Conservation (phyloP, 1,140 invertebrate species). For the Drosophila nebulosa region DNA sequence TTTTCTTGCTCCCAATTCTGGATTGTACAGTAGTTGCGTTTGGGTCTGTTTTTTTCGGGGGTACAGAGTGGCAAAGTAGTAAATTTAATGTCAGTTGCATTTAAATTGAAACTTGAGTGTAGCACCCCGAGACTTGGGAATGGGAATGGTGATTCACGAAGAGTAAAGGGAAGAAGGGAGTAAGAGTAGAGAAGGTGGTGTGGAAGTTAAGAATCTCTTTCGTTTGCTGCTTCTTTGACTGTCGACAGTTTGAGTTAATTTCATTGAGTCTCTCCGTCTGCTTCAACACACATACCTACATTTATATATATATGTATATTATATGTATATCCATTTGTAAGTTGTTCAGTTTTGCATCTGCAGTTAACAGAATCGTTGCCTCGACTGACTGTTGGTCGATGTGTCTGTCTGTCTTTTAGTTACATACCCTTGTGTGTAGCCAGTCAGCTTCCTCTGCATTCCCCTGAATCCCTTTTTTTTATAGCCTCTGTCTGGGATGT, state of each 20-base stretch:
- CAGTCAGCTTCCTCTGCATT: background rate
- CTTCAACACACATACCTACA: constrained; percentile 30
- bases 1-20: background rate
- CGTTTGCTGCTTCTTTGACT: constrained; percentile 15
- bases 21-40: constrained; percentile 39
- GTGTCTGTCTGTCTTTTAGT: background rate
- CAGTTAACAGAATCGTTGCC: constrained; percentile 23
- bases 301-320: background rate
- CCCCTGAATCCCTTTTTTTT: constrained; percentile 51
- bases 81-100: constrained; percentile 79
- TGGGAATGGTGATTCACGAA: background rate
- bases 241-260: constrained; percentile 76
- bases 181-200: background rate
- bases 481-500: constrained; percentile 36
- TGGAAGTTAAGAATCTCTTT: constrained; percentile 4
- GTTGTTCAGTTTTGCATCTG: constrained; percentile 23
- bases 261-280: constrained; percentile 25
- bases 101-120: constrained; percentile 72
- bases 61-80: constrained; percentile 68
- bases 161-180: background rate
- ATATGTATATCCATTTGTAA: constrained; percentile 3
- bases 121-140: constrained; percentile 2
- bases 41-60: constrained; percentile 9
- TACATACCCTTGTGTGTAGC: background rate
- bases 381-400: background rate